Conservation (phyloP, 2,888 invertebrate species). For the Limnephilus auricula region DNA sequence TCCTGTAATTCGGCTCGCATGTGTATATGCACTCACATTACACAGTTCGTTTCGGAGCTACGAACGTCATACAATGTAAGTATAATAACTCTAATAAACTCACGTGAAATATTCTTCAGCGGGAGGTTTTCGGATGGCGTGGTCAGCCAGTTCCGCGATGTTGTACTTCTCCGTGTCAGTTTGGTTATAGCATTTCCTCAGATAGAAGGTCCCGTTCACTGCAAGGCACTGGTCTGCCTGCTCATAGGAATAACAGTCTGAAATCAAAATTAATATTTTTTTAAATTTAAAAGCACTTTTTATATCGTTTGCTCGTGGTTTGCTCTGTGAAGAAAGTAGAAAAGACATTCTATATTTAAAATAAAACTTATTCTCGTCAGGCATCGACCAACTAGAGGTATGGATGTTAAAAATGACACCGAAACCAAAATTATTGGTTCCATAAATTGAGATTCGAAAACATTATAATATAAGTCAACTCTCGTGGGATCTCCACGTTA, state of each 20-base stretch:
- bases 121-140: constrained; percentile 80
- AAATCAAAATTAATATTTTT: background rate
- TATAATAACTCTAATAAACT: constrained; percentile 68
- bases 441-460: no score
- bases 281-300: background rate
- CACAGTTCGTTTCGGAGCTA: background rate
- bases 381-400: no score
- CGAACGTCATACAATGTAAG: background rate
- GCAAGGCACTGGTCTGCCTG: constrained; percentile 80
- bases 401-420: no score
- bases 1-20: no score
- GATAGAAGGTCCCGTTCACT: constrained; percentile 81
- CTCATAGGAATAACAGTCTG: constrained; percentile 84
- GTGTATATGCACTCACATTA: no score
- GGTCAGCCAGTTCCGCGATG: constrained; percentile 77
- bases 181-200: constrained; percentile 80
- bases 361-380: no score
- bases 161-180: constrained; percentile 77
- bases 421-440: no score
- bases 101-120: constrained; percentile 87
- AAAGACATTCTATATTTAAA: background rate
- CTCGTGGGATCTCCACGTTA: no score
- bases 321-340: background rate
- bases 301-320: background rate
- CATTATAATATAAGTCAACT: no score